phyloP scores from a whole-genome alignment of 2,113 vertebrate genomes.

The Chamaea fasciata region DNA sequence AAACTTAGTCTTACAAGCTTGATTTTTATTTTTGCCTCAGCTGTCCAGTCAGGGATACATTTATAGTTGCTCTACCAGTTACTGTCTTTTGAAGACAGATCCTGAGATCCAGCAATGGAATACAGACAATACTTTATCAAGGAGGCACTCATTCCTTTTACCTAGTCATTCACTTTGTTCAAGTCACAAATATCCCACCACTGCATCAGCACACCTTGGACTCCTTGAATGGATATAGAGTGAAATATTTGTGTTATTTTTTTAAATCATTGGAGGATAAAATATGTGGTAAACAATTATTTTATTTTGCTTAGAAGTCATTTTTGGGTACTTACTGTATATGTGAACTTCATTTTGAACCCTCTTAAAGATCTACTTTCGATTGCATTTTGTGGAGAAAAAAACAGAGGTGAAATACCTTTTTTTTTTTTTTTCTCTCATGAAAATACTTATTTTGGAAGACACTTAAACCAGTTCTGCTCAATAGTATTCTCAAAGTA shows the following conservation, averaged over 20 bases:
- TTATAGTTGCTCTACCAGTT: neutral
- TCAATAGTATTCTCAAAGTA: neutral
- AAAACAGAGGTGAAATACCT: accelerated
- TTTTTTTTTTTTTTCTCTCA: neutral
- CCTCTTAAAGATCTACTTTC: neutral
- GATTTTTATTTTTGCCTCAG: neutral
- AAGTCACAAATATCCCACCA: neutral
- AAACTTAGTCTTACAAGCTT: neutral
- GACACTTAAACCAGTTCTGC: neutral
- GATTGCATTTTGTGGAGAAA: neutral
- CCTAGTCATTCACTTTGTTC: neutral
- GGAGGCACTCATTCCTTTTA: neutral
- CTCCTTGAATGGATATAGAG: neutral
- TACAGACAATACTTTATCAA: neutral
- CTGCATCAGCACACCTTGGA: neutral
- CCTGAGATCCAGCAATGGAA: neutral
- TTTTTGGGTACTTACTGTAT: neutral
- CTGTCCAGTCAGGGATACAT: neutral
- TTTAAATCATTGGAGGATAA: neutral
- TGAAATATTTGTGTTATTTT: neutral
- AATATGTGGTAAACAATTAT: neutral
- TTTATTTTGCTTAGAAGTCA: neutral
- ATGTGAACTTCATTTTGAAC: neutral
- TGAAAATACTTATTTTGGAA: neutral
- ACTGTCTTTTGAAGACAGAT: neutral